Evolutionary conservation across 2,888 invertebrate genomes (phyloP), one percentile per base, ranked within the genome.

Genomic region (Cosmopolites sordidus): DNA sequence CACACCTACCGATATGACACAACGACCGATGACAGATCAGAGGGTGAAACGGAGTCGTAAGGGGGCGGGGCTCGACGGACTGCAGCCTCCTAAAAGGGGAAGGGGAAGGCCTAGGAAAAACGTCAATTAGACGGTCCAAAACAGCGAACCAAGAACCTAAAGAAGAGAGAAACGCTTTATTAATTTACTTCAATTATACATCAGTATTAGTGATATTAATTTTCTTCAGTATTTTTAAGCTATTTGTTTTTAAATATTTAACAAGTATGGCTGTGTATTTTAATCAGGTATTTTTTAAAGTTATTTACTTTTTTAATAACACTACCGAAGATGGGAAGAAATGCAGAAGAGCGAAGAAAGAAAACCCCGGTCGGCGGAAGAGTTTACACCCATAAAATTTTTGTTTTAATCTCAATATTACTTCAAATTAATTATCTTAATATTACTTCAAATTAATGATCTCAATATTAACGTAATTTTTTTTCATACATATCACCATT

Each of bases 21-120:
- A 16, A n/a, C 33, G 18, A 33, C 5, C 33, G 1, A 16, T 29
- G 11, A 16, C 33, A 5, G 33, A 33, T 15, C 38, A 1, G 1
- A 43, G 18, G 14, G 14, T 38, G 0, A 49, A 49, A 29, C 22
- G 49, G 1, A 16, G 39, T 12, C 33, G 43, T 12, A 43, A 39
- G 16, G 11, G 30, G 2, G 17, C 42, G 8, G n/a, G n/a, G n/a
- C n/a, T n/a, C n/a, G 37, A 16, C 16, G 12, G 9, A 5, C n/a
- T n/a, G n/a, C 22, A 22, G 22, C 22, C 22, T 8, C 22, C 39
- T 9, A 49, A 49, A 14, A 49, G 49, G 14, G 43, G 43, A 2
- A 38, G 49, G 27, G 49, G 49, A 1, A 8, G 49, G 16, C 43
- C 49, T 2, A 43, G 49, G 16, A 49, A 49, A 11, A 49, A 39